phyloP scores from a whole-genome alignment of 2,797 vertebrate species.

The Urophycis tenuis region DNA sequence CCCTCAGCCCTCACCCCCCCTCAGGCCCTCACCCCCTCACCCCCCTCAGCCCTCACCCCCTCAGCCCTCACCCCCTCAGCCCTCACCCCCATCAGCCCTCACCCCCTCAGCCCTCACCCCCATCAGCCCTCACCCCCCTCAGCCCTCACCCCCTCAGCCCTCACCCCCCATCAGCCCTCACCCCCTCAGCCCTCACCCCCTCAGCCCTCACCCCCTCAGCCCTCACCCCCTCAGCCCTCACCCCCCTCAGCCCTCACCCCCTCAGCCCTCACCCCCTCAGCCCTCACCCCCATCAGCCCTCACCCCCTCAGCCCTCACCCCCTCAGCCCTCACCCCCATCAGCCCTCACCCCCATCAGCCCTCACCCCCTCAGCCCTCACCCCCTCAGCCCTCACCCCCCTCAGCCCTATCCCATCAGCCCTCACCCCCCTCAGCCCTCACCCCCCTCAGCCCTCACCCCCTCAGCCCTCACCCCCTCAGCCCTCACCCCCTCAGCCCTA shows the following conservation, averaged over 20 bases:
- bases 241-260: too few relatives aligned
- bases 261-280: constrained; percentile 48
- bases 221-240: constrained; percentile 41
- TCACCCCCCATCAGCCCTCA: constrained; percentile 49
- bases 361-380: too few relatives aligned
- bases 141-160: constrained; percentile 49
- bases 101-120: constrained; percentile 53
- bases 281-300: too few relatives aligned
- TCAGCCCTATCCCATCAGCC: too few relatives aligned
- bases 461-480: too few relatives aligned
- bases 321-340: constrained; percentile 42
- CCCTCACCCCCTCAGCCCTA: too few relatives aligned
- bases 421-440: constrained; percentile 52
- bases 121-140: constrained; percentile 43
- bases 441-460: constrained; percentile 44
- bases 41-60: constrained; percentile 53
- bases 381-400: constrained; percentile 42
- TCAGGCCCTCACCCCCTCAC: too few relatives aligned
- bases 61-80: too few relatives aligned
- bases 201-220: constrained; percentile 53
- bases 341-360: too few relatives aligned
- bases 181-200: too few relatives aligned
- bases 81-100: too few relatives aligned
- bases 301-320: constrained; percentile 53
- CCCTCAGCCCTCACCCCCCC: too few relatives aligned